These are phyloP conservation scores for Drosophila setifemur DNA, from an alignment of 1,140 invertebrate genomes.

Conservation along the genomic window DNA sequence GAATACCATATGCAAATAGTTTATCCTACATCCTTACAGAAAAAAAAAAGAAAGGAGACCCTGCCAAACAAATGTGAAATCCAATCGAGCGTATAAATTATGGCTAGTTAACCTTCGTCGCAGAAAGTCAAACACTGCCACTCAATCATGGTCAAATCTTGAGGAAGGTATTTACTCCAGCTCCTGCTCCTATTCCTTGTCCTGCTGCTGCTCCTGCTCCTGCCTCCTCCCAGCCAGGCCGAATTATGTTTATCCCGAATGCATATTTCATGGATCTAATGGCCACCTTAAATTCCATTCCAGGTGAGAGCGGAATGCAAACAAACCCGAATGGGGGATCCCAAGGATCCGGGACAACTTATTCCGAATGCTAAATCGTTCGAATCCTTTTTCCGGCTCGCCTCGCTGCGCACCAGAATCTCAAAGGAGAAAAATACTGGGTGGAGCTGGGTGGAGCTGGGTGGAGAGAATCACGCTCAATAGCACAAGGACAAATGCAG, in stretches of 20 bases:
- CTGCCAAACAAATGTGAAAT: conserved; percentile 34
- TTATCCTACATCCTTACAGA: no score
- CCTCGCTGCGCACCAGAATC: no score
- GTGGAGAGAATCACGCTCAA: conserved; percentile 48
- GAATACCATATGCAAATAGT: neutral
- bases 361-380: conserved; percentile 78
- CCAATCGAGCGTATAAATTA: conserved; percentile 76
- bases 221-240: no score
- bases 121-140: conserved; percentile 33
- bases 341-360: conserved; percentile 50
- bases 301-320: conserved; percentile 40
- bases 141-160: conserved; percentile 74
- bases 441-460: no score
- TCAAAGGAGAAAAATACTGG: no score
- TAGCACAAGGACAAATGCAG: conserved; percentile 63
- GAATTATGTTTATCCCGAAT: conserved; percentile 75
- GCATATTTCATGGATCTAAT: conserved; percentile 78
- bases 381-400: conserved; percentile 74
- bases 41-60: neutral
- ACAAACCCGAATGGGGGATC: conserved; percentile 40
- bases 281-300: conserved; percentile 36
- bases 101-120: conserved; percentile 49
- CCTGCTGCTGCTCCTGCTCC: no score
- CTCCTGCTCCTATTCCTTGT: no score
- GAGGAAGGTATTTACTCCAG: conserved; percentile 74